Evolutionary conservation across 2,888 invertebrate genomes (phyloP), one percentile per base, ranked within the genome.

Genomic region (Agonopterix heracliana): DNA sequence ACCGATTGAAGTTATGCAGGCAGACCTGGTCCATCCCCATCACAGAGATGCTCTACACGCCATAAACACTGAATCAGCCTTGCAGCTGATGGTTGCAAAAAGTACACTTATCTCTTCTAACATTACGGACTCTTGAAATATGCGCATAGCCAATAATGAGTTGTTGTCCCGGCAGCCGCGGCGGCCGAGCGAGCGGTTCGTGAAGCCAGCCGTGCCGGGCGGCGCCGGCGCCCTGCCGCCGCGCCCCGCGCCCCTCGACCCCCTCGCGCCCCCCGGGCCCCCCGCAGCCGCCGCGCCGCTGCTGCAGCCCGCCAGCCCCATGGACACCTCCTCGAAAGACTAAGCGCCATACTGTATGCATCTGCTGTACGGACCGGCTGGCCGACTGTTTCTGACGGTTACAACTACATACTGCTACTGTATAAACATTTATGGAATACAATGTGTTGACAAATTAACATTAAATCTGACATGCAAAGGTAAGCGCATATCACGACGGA

Each of bases 131-230:
- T n/a, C n/a, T n/a, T n/a, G 14, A 14, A 14, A 14, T 14, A 2
- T 14, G 14, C 14, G 2, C 14, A 14, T 2, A 14, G 14, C 2
- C 35, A 41, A 41, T 41, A 12, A 41, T 41, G 3, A 38, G 3
- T 41, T 38, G 12, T 48, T 44, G 34, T 83, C 7, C 7, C 60
- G 66, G 11, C 69, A 91, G 92, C 87, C 90, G 58, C 91, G 94
- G 56, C 91, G 94, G 46, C 88, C 94, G 40, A 93, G 93, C 64
- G 96, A 96, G 75, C 91, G 96, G 63, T 96, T 96, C 73, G 94
- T 96, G 53, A 96, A 96, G 79, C 96, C 96, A 53, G 96, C 95
- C 53, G 92, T 94, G 75, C 95, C 95, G 1, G 78, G 90, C 1
- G 90, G 89, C 53, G 89, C 73, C 1, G 90, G 89, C 36, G 73